Conservation (phyloP, 2,797 vertebrate species). For the Centropyge bicolor region DNA sequence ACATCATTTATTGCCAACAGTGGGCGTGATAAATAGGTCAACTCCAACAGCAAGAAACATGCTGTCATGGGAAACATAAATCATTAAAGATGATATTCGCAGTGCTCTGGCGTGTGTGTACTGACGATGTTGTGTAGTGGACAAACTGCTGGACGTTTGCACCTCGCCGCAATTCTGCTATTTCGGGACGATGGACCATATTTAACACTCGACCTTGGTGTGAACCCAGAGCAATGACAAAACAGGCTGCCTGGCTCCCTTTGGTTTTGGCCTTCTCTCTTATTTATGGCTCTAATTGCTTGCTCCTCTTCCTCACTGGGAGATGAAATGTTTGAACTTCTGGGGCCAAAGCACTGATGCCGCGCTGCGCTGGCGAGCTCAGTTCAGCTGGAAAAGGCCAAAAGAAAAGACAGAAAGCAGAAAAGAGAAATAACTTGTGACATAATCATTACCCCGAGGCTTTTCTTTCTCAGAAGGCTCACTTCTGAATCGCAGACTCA, state of each 20-base stretch:
- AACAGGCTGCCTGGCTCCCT: slow-evolving; percentile 22
- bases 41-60: slow-evolving; percentile 45
- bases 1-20: slow-evolving; percentile 55
- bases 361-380: slow-evolving; percentile 44
- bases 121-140: slow-evolving; percentile 6
- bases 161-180: neutral
- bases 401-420: slow-evolving; percentile 35
- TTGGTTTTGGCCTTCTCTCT: slow-evolving; percentile 39
- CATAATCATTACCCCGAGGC: slow-evolving; percentile 53
- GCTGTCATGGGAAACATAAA: slow-evolving; percentile 48
- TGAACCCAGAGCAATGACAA: slow-evolving; percentile 56
- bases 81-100: slow-evolving; percentile 45
- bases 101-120: slow-evolving; percentile 2
- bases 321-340: slow-evolving; percentile 64
- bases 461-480: slow-evolving; percentile 45
- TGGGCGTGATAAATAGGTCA: slow-evolving; percentile 65
- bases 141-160: slow-evolving; percentile 14
- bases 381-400: slow-evolving; percentile 35
- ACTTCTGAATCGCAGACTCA: slow-evolving; percentile 52
- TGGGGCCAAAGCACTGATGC: slow-evolving; percentile 51
- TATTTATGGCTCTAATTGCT: slow-evolving; percentile 72
- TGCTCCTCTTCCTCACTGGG: slow-evolving; percentile 51
- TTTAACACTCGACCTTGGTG: slow-evolving; percentile 50
- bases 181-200: slow-evolving; percentile 10
- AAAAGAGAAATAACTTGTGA: slow-evolving; percentile 59